These are phyloP conservation scores for Colletes latitarsis DNA, from an alignment of 1,140 invertebrate genomes.

Conservation along the genomic window DNA sequence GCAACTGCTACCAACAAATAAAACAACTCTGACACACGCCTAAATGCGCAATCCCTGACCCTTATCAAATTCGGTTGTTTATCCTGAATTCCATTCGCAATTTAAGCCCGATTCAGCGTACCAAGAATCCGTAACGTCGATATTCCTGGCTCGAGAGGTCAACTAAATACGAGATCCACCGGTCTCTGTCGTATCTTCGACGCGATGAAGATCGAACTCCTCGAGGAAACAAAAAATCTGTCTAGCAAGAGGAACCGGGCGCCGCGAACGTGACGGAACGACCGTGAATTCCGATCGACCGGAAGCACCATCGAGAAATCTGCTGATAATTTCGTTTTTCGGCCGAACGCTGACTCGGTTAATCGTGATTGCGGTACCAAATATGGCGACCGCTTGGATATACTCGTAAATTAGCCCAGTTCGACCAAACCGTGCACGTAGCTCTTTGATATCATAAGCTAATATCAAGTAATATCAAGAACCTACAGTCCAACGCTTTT, in stretches of 20 bases:
- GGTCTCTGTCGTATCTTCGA: conserved; percentile 2
- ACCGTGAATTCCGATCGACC: conserved; percentile 22
- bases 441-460: too few relatives aligned
- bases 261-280: conserved; percentile 29
- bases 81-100: neutral
- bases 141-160: neutral
- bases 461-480: too few relatives aligned
- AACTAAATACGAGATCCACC: too few relatives aligned
- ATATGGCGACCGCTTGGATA: neutral
- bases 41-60: neutral
- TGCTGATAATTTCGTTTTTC: conserved; percentile 42
- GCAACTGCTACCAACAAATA: too few relatives aligned
- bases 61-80: neutral
- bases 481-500: too few relatives aligned
- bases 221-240: neutral
- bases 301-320: conserved; percentile 9
- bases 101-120: conserved; percentile 13
- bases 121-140: conserved; percentile 22
- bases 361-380: conserved; percentile 21
- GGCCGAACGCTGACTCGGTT: conserved; percentile 22
- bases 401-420: neutral
- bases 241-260: neutral
- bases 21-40: too few relatives aligned
- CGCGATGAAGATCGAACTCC: neutral
- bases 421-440: neutral